Conservation (phyloP, 92 coral and sea anemone genomes). For the Umimayanthus kanabou region DNA sequence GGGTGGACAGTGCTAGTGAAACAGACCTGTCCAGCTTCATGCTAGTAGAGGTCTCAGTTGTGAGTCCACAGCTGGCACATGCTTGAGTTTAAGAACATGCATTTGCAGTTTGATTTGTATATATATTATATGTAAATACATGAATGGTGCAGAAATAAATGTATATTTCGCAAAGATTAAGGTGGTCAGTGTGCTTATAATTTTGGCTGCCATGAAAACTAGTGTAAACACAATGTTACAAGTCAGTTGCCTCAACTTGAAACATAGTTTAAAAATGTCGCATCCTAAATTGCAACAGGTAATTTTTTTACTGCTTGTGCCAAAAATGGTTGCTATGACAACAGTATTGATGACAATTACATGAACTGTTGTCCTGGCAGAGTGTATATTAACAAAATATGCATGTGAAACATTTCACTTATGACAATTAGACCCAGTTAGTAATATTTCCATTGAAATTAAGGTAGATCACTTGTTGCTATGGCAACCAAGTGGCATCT, state of each 20-base stretch:
- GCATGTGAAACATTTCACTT: not conserved
- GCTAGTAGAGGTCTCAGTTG: conserved; percentile 8
- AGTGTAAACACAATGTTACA: not conserved
- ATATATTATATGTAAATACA: conserved; percentile 2
- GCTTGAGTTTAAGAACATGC: not conserved
- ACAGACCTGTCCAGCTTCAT: not conserved
- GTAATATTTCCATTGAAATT: not conserved
- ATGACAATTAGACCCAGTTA: not conserved
- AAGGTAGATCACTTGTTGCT: conserved; percentile 1
- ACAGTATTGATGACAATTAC: not conserved
- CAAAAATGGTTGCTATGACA: too few species aligned
- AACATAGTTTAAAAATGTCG: not conserved
- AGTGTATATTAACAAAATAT: not conserved
- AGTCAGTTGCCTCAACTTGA: not conserved
- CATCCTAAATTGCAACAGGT: not conserved
- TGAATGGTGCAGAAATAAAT: not conserved
- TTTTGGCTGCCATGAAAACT: not conserved
- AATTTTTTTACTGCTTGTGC: too few species aligned
- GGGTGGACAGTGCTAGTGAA: conserved; percentile 9
- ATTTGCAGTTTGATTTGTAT: not conserved
- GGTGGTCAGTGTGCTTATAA: not conserved
- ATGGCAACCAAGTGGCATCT: not conserved
- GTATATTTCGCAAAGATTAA: conserved; percentile 5
- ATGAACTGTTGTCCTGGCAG: not conserved
- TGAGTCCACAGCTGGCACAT: not conserved